Conservation (phyloP, 2,888 invertebrate species). For the Anarsia innoxiella region DNA sequence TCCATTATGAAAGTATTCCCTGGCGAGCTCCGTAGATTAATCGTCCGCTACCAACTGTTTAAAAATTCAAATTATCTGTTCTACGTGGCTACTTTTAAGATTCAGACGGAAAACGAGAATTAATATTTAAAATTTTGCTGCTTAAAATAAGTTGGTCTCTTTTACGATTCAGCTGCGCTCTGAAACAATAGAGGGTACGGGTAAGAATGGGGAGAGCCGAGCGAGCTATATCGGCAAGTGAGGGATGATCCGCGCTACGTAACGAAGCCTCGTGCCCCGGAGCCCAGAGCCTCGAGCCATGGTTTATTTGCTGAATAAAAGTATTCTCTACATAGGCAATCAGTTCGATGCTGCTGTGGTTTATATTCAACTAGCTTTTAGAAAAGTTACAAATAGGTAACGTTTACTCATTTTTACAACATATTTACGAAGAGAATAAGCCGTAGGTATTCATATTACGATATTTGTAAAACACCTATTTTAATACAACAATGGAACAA, state of each 20-base stretch:
- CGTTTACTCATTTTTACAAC: no score
- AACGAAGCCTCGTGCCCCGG: no score
- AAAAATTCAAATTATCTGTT: conserved; percentile 57
- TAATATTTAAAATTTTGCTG: conserved; percentile 44
- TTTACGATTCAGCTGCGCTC: conserved; percentile 13
- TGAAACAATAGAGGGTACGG: conserved; percentile 20
- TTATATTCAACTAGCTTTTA: no score
- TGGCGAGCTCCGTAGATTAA: conserved; percentile 36
- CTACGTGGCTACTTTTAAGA: conserved; percentile 41
- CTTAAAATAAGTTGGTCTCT: conserved; percentile 19
- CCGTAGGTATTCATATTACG: no score
- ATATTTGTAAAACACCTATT: no score
- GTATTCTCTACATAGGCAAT: conserved; percentile 30
- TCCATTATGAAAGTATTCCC: conserved; percentile 30
- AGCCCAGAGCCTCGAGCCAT: conserved; percentile 45
- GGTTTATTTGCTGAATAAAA: conserved; percentile 48
- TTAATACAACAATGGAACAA: no score
- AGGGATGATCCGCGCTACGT: conserved; percentile 38
- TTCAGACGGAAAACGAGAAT: conserved; percentile 39
- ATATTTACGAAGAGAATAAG: no score
- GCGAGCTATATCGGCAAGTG: conserved; percentile 24
- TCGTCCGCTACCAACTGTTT: conserved; percentile 43
- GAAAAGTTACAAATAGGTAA: no score
- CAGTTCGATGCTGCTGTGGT: no score
- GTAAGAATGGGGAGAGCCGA: conserved; percentile 15